These are phyloP conservation scores for Euthynnus affinis DNA, from an alignment of 2,797 vertebrate species.

Conservation along the genomic window DNA sequence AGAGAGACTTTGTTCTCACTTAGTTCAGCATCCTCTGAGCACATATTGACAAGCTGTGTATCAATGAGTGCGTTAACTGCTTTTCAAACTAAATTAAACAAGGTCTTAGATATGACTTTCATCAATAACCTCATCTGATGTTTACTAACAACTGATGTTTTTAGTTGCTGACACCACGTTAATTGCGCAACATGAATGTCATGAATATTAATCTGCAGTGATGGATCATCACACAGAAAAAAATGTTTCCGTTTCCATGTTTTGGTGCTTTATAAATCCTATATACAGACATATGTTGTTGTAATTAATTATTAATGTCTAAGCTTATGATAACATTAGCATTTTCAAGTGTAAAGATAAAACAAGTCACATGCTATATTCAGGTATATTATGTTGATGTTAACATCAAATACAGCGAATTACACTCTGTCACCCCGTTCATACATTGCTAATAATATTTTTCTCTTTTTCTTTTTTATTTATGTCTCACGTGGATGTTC, in stretches of 20 bases:
- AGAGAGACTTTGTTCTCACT: background rate
- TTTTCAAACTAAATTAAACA: background rate
- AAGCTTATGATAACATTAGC: background rate
- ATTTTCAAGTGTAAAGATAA: background rate
- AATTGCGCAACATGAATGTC: no score
- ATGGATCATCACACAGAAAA: background rate
- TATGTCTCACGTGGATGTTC: constrained; percentile 21
- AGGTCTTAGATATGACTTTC: background rate
- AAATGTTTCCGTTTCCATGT: background rate
- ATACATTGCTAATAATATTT: background rate
- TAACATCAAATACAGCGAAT: background rate
- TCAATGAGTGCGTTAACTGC: background rate
- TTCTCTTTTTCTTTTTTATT: constrained; percentile 3
- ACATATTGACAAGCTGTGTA: background rate
- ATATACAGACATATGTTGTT: background rate
- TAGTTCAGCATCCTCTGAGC: background rate
- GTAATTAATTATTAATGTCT: background rate
- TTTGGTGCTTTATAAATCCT: background rate
- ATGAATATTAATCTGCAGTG: background rate
- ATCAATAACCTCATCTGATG: background rate
- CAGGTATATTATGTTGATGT: background rate
- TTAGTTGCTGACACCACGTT: no score
- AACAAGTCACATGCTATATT: no score
- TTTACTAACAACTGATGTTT: constrained; percentile 1
- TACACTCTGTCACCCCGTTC: background rate